Evolutionary conservation across 1,140 invertebrate genomes (phyloP).

Genomic region (Uloborus diversus): DNA sequence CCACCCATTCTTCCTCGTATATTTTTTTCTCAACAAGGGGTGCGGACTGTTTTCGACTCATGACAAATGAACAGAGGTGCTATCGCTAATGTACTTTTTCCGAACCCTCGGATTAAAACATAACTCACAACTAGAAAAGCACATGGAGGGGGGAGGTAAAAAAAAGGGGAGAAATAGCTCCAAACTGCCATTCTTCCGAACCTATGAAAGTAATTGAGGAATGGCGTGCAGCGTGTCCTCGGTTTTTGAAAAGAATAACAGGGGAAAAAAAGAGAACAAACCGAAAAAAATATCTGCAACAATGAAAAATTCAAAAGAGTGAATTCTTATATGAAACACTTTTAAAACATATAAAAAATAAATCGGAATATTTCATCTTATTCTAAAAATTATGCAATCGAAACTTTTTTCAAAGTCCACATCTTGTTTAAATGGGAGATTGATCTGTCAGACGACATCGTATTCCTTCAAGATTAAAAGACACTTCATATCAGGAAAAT

Average conservation of each 20-base stretch:
- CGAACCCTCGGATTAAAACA: slow-evolving; percentile 13
- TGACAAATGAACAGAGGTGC: slow-evolving; percentile 13
- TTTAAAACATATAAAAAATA: too few relatives aligned
- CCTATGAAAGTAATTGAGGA: neutral
- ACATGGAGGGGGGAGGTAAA: too few relatives aligned
- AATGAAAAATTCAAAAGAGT: too few relatives aligned
- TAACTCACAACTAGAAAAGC: slow-evolving; percentile 5
- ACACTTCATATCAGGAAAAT: too few relatives aligned
- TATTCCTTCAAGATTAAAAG: too few relatives aligned
- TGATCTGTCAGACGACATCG: too few relatives aligned
- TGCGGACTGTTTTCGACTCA: neutral
- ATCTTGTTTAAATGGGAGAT: too few relatives aligned
- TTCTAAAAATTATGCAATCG: too few relatives aligned
- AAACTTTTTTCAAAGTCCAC: too few relatives aligned
- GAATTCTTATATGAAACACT: too few relatives aligned
- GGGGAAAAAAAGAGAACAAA: neutral
- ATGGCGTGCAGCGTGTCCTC: neutral
- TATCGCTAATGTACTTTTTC: slow-evolving; percentile 1
- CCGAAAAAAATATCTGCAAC: neutral
- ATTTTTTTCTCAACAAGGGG: too few relatives aligned
- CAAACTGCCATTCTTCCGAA: slow-evolving; percentile 3
- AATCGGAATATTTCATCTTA: slow-evolving; percentile 12
- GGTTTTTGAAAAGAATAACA: neutral
- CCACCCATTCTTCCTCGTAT: neutral
- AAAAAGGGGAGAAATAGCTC: neutral